phyloP scores from a whole-genome alignment of 2,113 vertebrate genomes.

The Pseudonaja textilis region DNA sequence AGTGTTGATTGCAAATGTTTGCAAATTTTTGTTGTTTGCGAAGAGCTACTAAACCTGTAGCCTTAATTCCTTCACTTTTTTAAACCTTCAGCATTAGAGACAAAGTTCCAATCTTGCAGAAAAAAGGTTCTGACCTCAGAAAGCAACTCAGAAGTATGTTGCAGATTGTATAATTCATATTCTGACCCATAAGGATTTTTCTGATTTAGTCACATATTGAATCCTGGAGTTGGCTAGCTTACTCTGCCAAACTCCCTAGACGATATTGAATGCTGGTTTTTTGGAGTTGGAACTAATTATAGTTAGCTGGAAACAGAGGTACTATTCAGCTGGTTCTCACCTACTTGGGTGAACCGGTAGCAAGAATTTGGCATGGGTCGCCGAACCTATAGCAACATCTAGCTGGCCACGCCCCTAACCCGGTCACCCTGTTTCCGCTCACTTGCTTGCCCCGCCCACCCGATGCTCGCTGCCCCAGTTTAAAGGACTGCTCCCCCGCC shows the following conservation, averaged over 20 bases:
- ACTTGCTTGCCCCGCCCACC: too few relatives aligned
- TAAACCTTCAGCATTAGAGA: neutral
- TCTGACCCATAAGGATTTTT: neutral
- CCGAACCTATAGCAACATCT: too few relatives aligned
- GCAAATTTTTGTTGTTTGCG: too few relatives aligned
- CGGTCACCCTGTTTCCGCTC: too few relatives aligned
- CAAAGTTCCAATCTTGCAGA: neutral
- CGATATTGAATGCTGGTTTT: neutral
- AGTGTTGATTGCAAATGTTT: neutral
- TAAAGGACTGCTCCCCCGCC: too few relatives aligned
- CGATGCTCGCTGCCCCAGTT: too few relatives aligned
- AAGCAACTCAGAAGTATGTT: neutral
- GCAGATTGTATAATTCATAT: neutral
- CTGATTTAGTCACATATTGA: neutral
- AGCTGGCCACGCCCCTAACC: too few relatives aligned
- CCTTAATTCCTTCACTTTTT: neutral
- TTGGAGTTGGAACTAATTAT: neutral
- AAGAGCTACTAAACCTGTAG: neutral
- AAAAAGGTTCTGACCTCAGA: neutral
- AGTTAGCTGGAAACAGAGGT: neutral
- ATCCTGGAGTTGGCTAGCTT: neutral
- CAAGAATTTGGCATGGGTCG: too few relatives aligned
- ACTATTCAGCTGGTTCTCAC: too few relatives aligned
- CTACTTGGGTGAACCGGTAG: too few relatives aligned
- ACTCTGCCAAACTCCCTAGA: neutral